Percentiles rank a stretch among this genome's conserved stretches.
Evolutionary conservation across 1,140 invertebrate genomes (phyloP).

Genomic region (Riptortus pedestris): DNA sequence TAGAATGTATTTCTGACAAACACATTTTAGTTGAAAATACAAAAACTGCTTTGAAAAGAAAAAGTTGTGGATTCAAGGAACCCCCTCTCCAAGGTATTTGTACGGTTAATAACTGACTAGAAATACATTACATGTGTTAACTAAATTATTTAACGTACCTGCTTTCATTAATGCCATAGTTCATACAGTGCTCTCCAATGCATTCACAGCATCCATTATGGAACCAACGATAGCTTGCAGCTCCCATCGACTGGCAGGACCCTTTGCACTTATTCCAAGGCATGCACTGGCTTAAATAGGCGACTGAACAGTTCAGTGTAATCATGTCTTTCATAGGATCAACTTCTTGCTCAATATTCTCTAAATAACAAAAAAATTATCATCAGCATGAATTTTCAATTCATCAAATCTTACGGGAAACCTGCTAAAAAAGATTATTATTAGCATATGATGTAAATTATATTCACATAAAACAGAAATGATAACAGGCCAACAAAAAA

Average conservation of each 20-base stretch:
- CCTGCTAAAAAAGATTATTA: background rate
- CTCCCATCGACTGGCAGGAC: conserved; percentile 67
- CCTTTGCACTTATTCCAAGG: conserved; percentile 76
- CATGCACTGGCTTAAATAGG: conserved; percentile 82
- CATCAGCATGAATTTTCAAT: background rate
- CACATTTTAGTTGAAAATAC: background rate
- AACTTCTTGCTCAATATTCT: conserved; percentile 51
- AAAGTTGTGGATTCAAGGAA: background rate
- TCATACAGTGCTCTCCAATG: conserved; percentile 76
- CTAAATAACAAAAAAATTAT: conserved; percentile 38
- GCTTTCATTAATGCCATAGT: conserved; percentile 85
- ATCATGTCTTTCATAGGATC: conserved; percentile 50
- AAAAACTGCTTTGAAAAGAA: background rate
- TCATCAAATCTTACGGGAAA: background rate
- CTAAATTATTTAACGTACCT: conserved; percentile 38
- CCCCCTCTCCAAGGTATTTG: background rate
- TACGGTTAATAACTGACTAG: background rate
- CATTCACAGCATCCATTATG: conserved; percentile 93
- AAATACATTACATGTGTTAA: background rate
- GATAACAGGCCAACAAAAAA: background rate
- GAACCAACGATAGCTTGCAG: conserved; percentile 75
- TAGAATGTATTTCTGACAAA: background rate
- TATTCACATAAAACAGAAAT: background rate
- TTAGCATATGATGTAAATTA: background rate
- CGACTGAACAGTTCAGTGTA: conserved; percentile 82